Evolutionary conservation across 2,888 invertebrate species (phyloP).

Genomic region (Rugalucina vietnamica): DNA sequence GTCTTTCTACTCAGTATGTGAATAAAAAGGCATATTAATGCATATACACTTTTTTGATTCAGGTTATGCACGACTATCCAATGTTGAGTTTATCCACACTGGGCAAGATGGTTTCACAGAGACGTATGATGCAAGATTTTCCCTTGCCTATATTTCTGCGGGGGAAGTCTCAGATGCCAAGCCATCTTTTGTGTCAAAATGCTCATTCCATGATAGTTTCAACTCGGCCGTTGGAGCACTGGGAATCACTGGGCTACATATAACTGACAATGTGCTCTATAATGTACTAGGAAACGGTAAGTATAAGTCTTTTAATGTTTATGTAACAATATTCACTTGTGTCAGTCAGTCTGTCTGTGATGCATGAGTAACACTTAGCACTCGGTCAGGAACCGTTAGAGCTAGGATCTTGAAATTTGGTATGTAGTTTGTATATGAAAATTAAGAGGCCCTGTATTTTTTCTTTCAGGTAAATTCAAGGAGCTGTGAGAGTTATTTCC

Average conservation of each 20-base stretch:
- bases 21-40: no score
- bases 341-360: no score
- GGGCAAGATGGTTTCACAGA: conserved; percentile 78
- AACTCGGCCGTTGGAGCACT: conserved; percentile 77
- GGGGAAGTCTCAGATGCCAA: conserved; percentile 62
- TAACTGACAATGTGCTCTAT: conserved; percentile 78
- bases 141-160: conserved; percentile 72
- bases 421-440: no score
- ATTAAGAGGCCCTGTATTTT: no score
- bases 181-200: conserved; percentile 72
- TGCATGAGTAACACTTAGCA: no score
- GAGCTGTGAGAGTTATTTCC: no score
- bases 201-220: conserved; percentile 76
- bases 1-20: no score
- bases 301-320: conserved; percentile 27
- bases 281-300: conserved; percentile 75
- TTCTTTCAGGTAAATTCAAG: no score
- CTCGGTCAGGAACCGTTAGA: no score
- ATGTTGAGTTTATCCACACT: conserved; percentile 77
- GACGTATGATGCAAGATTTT: conserved; percentile 76
- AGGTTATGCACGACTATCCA: conserved; percentile 78
- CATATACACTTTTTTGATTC: no score
- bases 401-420: no score
- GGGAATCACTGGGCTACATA: conserved; percentile 66
- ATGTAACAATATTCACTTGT: no score